These are phyloP conservation scores for Motacilla alba DNA, from an alignment of 2,113 vertebrate species.

Conservation along the genomic window DNA sequence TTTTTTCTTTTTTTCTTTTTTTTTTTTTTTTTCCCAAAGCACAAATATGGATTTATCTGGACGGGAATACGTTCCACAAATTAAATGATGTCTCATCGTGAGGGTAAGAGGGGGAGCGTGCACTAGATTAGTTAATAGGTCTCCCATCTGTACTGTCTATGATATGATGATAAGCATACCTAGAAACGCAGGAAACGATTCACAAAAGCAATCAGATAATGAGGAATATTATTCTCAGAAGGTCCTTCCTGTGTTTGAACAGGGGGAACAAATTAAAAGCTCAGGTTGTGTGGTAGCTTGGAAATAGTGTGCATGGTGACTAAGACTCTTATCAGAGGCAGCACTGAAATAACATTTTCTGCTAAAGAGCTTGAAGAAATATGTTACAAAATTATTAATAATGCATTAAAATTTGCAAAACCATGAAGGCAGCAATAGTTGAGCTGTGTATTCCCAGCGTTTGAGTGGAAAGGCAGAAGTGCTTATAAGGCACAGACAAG, in stretches of 20 bases:
- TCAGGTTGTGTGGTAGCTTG: conserved; percentile 45
- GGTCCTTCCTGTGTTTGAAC: conserved; percentile 58
- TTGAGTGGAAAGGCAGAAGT: conserved; percentile 18
- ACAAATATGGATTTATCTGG: conserved; percentile 24
- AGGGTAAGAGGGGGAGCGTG: neutral
- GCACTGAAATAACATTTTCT: conserved; percentile 58
- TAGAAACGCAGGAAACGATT: conserved; percentile 48
- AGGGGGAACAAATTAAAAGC: conserved; percentile 58
- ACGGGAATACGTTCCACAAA: neutral
- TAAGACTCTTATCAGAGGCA: conserved; percentile 56
- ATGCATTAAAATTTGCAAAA: conserved; percentile 63
- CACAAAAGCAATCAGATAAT: conserved; percentile 65
- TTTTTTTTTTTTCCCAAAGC: neutral
- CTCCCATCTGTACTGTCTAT: conserved; percentile 34
- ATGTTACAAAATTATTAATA: conserved; percentile 68
- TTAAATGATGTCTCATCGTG: neutral
- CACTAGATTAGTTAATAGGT: conserved; percentile 26
- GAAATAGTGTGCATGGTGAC: conserved; percentile 49
- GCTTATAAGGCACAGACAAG: neutral
- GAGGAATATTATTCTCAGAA: conserved; percentile 65
- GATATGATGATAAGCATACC: conserved; percentile 55
- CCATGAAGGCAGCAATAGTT: conserved; percentile 41
- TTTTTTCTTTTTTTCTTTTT: neutral
- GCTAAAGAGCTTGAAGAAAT: conserved; percentile 60
- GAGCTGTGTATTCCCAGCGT: conserved; percentile 1